Evolutionary conservation across 1,140 invertebrate species (phyloP).

Genomic region (Idris sp.): DNA sequence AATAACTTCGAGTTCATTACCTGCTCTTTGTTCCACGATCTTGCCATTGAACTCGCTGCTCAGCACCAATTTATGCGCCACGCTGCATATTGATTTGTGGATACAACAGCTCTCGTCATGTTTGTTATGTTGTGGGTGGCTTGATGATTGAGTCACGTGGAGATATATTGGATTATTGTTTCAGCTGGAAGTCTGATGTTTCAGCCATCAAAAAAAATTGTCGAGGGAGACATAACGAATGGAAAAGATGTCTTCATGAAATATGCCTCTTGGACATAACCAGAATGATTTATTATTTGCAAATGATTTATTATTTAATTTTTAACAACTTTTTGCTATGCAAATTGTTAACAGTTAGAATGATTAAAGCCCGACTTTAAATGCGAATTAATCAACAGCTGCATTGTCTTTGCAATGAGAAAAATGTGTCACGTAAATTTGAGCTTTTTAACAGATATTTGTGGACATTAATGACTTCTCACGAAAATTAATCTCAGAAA

Average conservation of each 20-base stretch:
- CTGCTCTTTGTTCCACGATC: constrained; percentile 59
- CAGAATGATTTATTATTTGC: constrained; percentile 14
- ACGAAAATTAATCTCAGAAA: too few relatives aligned
- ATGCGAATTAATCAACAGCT: too few relatives aligned
- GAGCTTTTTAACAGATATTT: too few relatives aligned
- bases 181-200: constrained; percentile 7
- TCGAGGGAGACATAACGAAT: constrained; percentile 15
- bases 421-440: too few relatives aligned
- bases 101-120: constrained; percentile 29
- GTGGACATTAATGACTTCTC: too few relatives aligned
- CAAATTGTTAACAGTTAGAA: too few relatives aligned
- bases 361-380: too few relatives aligned
- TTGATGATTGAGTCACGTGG: constrained; percentile 34
- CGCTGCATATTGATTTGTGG: constrained; percentile 51
- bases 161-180: constrained; percentile 51
- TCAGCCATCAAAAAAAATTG: not conserved
- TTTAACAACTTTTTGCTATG: too few relatives aligned
- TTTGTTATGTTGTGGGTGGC: constrained; percentile 33
- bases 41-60: constrained; percentile 56
- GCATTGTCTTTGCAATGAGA: too few relatives aligned
- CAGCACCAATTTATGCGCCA: constrained; percentile 53
- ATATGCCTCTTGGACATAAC: constrained; percentile 14
- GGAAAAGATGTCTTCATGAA: constrained; percentile 24
- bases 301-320: too few relatives aligned
- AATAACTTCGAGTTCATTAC: constrained; percentile 62